These are phyloP conservation scores for Hiodon alosoides DNA, from an alignment of 2,113 vertebrate species.

Conservation along the genomic window DNA sequence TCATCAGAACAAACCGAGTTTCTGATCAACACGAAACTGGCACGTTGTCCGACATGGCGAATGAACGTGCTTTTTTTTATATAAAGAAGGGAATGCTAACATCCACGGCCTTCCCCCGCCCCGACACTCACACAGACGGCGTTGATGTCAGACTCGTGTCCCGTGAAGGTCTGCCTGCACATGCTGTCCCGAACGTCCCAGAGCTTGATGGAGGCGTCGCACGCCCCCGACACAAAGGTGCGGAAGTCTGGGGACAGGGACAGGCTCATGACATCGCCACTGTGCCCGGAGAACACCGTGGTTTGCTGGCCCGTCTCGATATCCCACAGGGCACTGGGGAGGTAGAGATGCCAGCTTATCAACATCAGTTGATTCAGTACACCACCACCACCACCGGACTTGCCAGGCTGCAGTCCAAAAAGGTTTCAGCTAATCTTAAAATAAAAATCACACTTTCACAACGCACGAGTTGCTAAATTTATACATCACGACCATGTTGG, in stretches of 20 bases:
- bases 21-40: background rate
- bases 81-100: background rate
- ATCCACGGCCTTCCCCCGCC: background rate
- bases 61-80: background rate
- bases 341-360: background rate
- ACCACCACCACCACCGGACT: background rate
- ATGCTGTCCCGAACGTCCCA: constrained; percentile 86
- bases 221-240: constrained; percentile 81
- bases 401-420: background rate
- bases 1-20: background rate
- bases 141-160: constrained; percentile 76
- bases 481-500: too few species aligned
- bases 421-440: too few species aligned
- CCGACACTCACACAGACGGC: constrained; percentile 68
- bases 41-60: too few species aligned
- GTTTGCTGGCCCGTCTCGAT: constrained; percentile 85
- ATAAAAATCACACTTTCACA: too few species aligned
- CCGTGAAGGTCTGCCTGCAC: constrained; percentile 79
- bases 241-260: constrained; percentile 77
- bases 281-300: constrained; percentile 80
- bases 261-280: constrained; percentile 83
- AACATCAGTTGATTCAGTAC: background rate
- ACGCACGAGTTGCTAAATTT: too few species aligned
- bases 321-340: constrained; percentile 78
- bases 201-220: constrained; percentile 81